Evolutionary conservation across 2,888 invertebrate species (phyloP).

Genomic region (Bibio marci): DNA sequence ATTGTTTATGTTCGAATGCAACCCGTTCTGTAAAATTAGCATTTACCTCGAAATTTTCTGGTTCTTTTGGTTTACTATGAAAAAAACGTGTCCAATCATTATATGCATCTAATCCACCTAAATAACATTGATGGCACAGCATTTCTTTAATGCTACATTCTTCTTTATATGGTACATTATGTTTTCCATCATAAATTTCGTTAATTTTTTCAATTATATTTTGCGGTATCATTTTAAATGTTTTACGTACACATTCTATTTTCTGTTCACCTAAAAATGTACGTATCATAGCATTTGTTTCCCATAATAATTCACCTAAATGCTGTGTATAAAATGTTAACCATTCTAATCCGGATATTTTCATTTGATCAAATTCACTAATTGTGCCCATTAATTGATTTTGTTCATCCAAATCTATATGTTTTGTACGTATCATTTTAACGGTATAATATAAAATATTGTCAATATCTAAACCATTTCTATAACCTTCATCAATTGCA

Average conservation of each 20-base stretch:
- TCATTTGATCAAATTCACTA: conserved; percentile 49
- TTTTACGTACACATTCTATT: conserved; percentile 61
- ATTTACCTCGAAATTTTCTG: conserved; percentile 37
- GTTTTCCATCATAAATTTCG: conserved; percentile 27
- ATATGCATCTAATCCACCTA: conserved; percentile 76
- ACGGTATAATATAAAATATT: conserved; percentile 72
- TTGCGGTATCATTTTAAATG: conserved; percentile 52
- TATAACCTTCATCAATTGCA: conserved; percentile 52
- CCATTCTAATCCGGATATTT: conserved; percentile 75
- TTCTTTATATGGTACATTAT: conserved; percentile 32
- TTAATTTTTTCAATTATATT: conserved; percentile 42
- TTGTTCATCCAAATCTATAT: conserved; percentile 11
- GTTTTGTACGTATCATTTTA: conserved; percentile 44
- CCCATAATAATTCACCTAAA: conserved; percentile 61
- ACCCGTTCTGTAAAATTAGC: conserved; percentile 75
- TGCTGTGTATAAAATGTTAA: conserved; percentile 62
- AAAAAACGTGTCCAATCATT: conserved; percentile 77
- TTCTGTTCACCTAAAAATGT: conserved; percentile 68
- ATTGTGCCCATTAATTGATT: conserved; percentile 31
- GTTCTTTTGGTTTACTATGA: conserved; percentile 58
- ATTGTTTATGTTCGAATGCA: conserved; percentile 67
- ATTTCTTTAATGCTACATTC: conserved; percentile 53
- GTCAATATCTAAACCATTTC: conserved; percentile 65
- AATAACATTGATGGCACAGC: conserved; percentile 71
- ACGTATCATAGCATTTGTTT: conserved; percentile 78